A percentile compares a stretch with the other conserved stretches of the same genome.
Conservation (phyloP, 1,140 invertebrate species). For the Drosophila funebris region DNA sequence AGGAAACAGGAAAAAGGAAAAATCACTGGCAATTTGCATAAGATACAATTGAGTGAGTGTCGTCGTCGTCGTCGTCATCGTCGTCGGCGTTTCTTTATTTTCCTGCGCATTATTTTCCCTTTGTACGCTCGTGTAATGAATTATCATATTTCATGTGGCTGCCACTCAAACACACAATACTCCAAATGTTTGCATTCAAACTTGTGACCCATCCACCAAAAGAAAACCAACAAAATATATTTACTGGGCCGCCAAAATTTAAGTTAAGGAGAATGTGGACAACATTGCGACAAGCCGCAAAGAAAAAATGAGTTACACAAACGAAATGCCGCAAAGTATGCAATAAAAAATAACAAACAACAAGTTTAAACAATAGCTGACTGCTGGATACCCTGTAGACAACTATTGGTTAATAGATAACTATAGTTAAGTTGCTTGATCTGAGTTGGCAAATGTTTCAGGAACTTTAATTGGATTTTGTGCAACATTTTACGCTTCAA, state of each 20-base stretch:
- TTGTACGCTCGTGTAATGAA: conserved; percentile 74
- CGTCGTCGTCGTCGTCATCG: conserved; percentile 45
- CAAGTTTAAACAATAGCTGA: not conserved
- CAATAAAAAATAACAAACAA: conserved; percentile 61
- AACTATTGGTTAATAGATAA: not conserved
- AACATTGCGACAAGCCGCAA: conserved; percentile 40
- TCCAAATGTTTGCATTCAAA: conserved; percentile 67
- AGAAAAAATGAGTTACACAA: conserved; percentile 55
- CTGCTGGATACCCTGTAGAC: conserved; percentile 1
- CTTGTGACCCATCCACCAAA: conserved; percentile 50
- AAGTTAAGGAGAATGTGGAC: conserved; percentile 29
- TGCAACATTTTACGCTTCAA: no score
- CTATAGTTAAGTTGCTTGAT: no score
- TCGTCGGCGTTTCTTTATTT: conserved; percentile 13
- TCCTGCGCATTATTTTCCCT: conserved; percentile 53
- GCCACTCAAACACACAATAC: conserved; percentile 38
- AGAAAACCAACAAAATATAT: conserved; percentile 1
- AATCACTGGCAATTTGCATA: conserved; percentile 82
- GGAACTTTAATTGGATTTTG: no score
- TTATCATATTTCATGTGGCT: conserved; percentile 80
- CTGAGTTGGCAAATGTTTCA: no score
- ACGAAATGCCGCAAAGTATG: conserved; percentile 79
- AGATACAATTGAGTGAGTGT: conserved; percentile 82
- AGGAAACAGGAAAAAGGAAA: conserved; percentile 69
- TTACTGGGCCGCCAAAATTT: conserved; percentile 35